Evolutionary conservation across 1,140 invertebrate species (phyloP).

Genomic region (Hetaerina americana): DNA sequence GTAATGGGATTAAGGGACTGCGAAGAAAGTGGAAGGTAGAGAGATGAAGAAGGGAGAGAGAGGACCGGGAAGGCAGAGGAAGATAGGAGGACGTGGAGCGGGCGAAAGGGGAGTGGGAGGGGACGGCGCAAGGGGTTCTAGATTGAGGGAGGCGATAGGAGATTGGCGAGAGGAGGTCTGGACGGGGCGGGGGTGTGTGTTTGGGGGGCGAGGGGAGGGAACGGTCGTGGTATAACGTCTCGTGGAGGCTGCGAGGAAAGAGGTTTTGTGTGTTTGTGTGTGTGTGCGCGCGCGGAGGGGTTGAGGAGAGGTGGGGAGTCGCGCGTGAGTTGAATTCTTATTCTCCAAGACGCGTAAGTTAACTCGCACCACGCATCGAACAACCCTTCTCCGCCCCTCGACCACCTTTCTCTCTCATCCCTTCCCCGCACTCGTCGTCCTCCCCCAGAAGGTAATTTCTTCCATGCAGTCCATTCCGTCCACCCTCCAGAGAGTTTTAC

Average conservation of each 20-base stretch:
- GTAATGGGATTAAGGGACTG: too few relatives aligned
- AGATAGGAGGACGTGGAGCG: neutral
- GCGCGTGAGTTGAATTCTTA: neutral
- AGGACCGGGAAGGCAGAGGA: neutral
- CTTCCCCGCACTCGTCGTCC: neutral
- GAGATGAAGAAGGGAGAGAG: too few relatives aligned
- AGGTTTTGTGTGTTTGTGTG: too few relatives aligned
- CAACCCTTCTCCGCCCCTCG: too few relatives aligned
- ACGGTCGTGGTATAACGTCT: too few relatives aligned
- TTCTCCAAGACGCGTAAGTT: neutral
- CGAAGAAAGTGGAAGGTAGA: too few relatives aligned
- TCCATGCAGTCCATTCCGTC: too few relatives aligned
- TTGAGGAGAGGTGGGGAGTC: too few relatives aligned
- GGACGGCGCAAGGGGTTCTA: neutral
- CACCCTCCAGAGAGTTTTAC: too few relatives aligned
- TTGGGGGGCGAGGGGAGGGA: too few relatives aligned
- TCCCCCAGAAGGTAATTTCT: too few relatives aligned
- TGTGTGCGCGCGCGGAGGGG: too few relatives aligned
- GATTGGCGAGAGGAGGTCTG: neutral
- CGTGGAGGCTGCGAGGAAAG: neutral
- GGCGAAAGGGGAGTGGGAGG: neutral
- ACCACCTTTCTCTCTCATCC: neutral
- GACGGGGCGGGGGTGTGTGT: neutral
- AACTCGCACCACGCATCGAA: neutral
- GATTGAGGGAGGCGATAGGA: neutral